phyloP scores from a whole-genome alignment of 1,140 invertebrate species.

The Cylas formicarius region DNA sequence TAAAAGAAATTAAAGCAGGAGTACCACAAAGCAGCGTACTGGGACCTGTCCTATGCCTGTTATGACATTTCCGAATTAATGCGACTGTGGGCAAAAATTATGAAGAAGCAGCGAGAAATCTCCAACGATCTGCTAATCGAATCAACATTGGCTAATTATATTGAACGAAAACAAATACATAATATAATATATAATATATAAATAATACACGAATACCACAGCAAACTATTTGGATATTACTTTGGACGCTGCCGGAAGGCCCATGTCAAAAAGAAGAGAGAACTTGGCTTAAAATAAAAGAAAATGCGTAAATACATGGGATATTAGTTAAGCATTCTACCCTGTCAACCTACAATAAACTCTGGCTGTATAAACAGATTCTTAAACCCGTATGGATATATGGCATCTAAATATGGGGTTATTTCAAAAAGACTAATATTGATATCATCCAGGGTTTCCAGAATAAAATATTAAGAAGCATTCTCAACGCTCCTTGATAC shows the following conservation, averaged over 20 bases:
- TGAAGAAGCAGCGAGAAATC: too few species aligned
- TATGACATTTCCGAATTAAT: too few species aligned
- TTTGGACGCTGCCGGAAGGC: slow-evolving; percentile 24
- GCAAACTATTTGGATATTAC: slow-evolving; percentile 28
- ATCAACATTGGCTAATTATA: slow-evolving; percentile 3
- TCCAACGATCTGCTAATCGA: too few species aligned
- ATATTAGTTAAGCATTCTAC: slow-evolving; percentile 12
- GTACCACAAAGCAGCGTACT: too few species aligned
- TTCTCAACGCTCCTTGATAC: slow-evolving; percentile 17
- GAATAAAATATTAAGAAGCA: slow-evolving; percentile 28
- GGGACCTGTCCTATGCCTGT: too few species aligned
- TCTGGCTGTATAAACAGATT: slow-evolving; percentile 31
- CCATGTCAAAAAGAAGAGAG: slow-evolving; percentile 26
- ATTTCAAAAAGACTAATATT: slow-evolving; percentile 19
- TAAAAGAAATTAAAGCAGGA: too few species aligned
- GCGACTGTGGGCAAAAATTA: not conserved
- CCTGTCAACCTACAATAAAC: too few species aligned
- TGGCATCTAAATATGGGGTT: slow-evolving; percentile 27
- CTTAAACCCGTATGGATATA: slow-evolving; percentile 31
- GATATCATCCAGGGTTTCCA: slow-evolving; percentile 25
- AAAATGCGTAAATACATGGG: slow-evolving; percentile 25
- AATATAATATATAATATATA: slow-evolving; percentile 8
- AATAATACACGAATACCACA: slow-evolving; percentile 8
- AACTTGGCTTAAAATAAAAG: slow-evolving; percentile 20
- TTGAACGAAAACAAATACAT: slow-evolving; percentile 13